phyloP scores from a whole-genome alignment of 1,140 invertebrate genomes.

The Antheraea pernyi region DNA sequence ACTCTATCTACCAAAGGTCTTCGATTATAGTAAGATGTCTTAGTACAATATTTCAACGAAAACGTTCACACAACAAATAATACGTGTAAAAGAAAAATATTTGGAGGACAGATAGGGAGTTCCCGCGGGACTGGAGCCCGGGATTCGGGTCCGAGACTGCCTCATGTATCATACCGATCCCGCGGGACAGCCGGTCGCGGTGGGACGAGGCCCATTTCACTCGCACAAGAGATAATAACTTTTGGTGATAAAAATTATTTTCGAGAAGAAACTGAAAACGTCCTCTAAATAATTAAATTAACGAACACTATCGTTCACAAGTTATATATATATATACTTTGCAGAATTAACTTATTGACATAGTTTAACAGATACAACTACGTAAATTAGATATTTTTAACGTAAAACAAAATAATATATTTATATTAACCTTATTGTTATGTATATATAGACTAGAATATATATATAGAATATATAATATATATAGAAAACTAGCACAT shows the following conservation, averaged over 20 bases:
- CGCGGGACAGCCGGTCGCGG: not conserved
- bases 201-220: not conserved
- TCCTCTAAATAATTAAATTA: not conserved
- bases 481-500: too few relatives aligned
- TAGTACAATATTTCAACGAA: not conserved
- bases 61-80: not conserved
- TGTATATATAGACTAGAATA: too few relatives aligned
- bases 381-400: too few relatives aligned
- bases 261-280: not conserved
- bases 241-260: not conserved
- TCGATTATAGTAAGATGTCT: too few relatives aligned
- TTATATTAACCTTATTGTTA: too few relatives aligned
- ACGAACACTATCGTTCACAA: not conserved
- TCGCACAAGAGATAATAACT: not conserved
- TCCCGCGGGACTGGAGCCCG: not conserved
- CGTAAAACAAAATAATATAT: too few relatives aligned
- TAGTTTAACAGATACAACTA: too few relatives aligned
- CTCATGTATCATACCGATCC: not conserved
- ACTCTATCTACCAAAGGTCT: too few relatives aligned
- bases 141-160: not conserved
- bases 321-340: too few relatives aligned
- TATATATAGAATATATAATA: too few relatives aligned
- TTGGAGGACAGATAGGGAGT: not conserved
- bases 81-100: not conserved
- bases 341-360: too few relatives aligned